Evolutionary conservation across 2,888 invertebrate species (phyloP), one percentile per base, ranked within the genome.

Genomic region (Dasysyrphus tricinctus): DNA sequence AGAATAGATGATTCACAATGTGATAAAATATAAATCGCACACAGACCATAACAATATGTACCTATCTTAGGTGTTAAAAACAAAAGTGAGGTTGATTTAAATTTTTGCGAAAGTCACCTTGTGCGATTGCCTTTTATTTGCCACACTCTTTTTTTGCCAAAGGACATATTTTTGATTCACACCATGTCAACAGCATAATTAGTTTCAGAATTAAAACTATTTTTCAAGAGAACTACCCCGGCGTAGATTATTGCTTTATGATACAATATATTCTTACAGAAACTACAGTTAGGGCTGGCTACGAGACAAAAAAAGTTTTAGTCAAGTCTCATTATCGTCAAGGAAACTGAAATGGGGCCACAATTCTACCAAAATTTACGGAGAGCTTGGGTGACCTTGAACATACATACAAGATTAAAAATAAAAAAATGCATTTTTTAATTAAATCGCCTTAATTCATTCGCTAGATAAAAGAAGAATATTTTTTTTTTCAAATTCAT

Each of bases 1-100:
- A 57, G 67, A 37, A 56, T 37, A n/a, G 72, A 51, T 84, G 84
- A 84, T 69, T 84, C 84, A 84, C 61, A 39, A 19, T 32, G 24
- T 44, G 24, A 73, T 65, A 59, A 73, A 80, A 80, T 80, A 72
- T 67, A 24, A 65, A 80, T 63, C 65, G 29, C 54, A 65, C 7
- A 54, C 29, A 59, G 34, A 19, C 34, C 57, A 57, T n/a, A 29
- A 11, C 14, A 29, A 39, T 39, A 12, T 7, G 3, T 11, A 57
- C 11, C 11, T 11, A 57, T 5, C 11, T 57, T 5, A 34, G 57
- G 34, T 57, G 34, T 16, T 5, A 11, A 12, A 6, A 57, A 57
- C 11, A 34, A 34, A 11, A 56, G 32, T 34, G 32, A 34, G 11
- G 32, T 9, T 51, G 32, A 5, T n/a, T 34, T 12, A 16, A 14